phyloP scores from a whole-genome alignment of 2,888 invertebrate species.

The Eurytoma californica region DNA sequence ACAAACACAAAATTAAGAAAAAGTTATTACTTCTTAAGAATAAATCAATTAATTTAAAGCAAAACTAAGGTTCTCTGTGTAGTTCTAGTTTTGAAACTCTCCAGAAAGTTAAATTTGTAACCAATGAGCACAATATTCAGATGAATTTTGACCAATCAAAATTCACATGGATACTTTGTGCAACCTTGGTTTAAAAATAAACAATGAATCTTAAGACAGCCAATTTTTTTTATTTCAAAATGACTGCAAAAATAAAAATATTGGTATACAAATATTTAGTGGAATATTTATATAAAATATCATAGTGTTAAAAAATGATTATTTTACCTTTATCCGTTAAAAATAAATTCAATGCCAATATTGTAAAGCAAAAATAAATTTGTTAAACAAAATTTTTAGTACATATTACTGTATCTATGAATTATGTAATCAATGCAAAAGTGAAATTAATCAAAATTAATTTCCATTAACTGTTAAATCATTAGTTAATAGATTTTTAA shows the following conservation, averaged over 20 bases:
- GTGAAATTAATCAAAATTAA: too few relatives aligned
- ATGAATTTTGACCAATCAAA: constrained; percentile 60
- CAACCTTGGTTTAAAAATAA: constrained; percentile 63
- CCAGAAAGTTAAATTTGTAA: constrained; percentile 24
- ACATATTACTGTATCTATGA: too few relatives aligned
- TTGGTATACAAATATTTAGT: neutral
- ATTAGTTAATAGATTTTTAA: too few relatives aligned
- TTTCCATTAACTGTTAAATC: too few relatives aligned
- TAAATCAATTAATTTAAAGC: neutral
- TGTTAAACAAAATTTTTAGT: too few relatives aligned
- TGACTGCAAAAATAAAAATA: constrained; percentile 22
- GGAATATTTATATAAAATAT: constrained; percentile 6
- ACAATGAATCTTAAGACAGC: constrained; percentile 56
- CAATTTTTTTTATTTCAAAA: constrained; percentile 39
- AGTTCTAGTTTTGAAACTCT: constrained; percentile 1
- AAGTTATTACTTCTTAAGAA: neutral
- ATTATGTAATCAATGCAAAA: too few relatives aligned
- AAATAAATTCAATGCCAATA: neutral
- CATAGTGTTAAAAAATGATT: neutral
- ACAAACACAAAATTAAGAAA: neutral
- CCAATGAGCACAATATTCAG: constrained; percentile 58
- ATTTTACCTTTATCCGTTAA: neutral
- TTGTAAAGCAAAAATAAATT: too few relatives aligned
- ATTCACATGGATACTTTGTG: constrained; percentile 55
- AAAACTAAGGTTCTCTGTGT: neutral